Conservation (phyloP, 2,113 vertebrate species). For the Morphnarchus princeps region DNA sequence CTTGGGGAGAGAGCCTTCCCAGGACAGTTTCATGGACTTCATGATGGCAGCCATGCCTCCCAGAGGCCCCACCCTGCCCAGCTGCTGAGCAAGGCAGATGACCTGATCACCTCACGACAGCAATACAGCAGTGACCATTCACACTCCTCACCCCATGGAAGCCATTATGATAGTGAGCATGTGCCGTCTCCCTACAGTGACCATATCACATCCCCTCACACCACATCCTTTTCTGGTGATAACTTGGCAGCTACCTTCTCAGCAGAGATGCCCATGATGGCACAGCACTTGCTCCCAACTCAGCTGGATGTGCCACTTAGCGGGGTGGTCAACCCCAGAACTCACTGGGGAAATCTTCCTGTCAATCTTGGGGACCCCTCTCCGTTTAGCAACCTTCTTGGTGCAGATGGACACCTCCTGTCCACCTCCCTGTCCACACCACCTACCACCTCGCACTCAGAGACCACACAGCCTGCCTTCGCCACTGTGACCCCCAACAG, state of each 20-base stretch:
- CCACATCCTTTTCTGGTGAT: slow-evolving; percentile 80
- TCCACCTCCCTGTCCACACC: slow-evolving; percentile 97
- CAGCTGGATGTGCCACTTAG: slow-evolving; percentile 91
- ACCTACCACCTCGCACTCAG: slow-evolving; percentile 89
- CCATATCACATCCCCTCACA: slow-evolving; percentile 91
- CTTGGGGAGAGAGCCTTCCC: slow-evolving; percentile 90
- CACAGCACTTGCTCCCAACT: slow-evolving; percentile 79
- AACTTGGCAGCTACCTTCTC: slow-evolving; percentile 84
- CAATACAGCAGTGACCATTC: slow-evolving; percentile 86
- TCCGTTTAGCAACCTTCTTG: slow-evolving; percentile 91
- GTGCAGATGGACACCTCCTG: slow-evolving; percentile 91
- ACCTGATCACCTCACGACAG: slow-evolving; percentile 83
- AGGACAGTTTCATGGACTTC: slow-evolving; percentile 82
- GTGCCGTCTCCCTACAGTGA: slow-evolving; percentile 95
- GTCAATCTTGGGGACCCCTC: slow-evolving; percentile 88
- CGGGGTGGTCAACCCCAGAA: slow-evolving; percentile 86
- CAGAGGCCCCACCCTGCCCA: slow-evolving; percentile 85
- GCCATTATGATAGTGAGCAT: slow-evolving; percentile 95
- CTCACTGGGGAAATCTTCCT: slow-evolving; percentile 91
- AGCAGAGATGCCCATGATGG: slow-evolving; percentile 88
- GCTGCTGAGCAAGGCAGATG: slow-evolving; percentile 88
- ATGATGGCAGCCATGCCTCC: slow-evolving; percentile 81
- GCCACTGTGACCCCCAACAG: slow-evolving; percentile 84
- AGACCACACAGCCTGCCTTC: slow-evolving; percentile 91
- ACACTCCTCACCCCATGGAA: slow-evolving; percentile 88